Base-by-base conservation (phyloP, 2,113 vertebrate species). In the Saccopteryx leptura region DNA sequence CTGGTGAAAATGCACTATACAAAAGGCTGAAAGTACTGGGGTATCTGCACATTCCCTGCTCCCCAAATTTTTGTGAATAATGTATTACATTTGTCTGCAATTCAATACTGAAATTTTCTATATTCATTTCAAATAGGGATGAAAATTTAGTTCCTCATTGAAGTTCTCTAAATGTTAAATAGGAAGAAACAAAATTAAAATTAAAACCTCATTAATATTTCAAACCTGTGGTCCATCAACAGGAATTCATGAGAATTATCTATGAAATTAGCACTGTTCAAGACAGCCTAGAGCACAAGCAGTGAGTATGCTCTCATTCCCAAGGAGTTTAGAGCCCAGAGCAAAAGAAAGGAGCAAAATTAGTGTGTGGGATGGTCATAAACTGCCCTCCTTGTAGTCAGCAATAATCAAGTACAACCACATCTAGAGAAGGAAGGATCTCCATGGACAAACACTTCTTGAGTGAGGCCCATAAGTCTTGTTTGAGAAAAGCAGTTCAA, bases 181-280 rank as follows among this genome's bases (percentile, higher is more conserved):
- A 48, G 28, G 61, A 87, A 91, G 72, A 76, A 83, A 66, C 2
- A 33, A 50, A 68, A 85, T 58, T 75, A 54, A 76, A 46, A 58
- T 21, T 39, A 91, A 88, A 81, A 18, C 31, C 46, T 91, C 28
- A 65, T 75, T 60, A 28, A 9, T 66, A 52, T 92, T 93, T 96
- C 72, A 91, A n/a, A 48, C 8, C 21, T 83, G 50, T 71, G 46
- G 17, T 69, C 50, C 61, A 60, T 85, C 31, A 23, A 17, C 9
- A 61, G 23, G 8, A 88, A 85, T 88, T 21, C 12, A 72, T 60
- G 71, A 90, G 14, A 33, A 61, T 83, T 81, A 52, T 91, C 33
- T 80, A 5, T 39, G 19, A 81, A 56, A 66, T 3, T 26, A 63
- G n/a, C 48, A 28, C 75, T 91, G 23, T 85, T 87, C 56, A 58